Conservation (phyloP, 2,888 invertebrate species). For the Microdon myrmicae region DNA sequence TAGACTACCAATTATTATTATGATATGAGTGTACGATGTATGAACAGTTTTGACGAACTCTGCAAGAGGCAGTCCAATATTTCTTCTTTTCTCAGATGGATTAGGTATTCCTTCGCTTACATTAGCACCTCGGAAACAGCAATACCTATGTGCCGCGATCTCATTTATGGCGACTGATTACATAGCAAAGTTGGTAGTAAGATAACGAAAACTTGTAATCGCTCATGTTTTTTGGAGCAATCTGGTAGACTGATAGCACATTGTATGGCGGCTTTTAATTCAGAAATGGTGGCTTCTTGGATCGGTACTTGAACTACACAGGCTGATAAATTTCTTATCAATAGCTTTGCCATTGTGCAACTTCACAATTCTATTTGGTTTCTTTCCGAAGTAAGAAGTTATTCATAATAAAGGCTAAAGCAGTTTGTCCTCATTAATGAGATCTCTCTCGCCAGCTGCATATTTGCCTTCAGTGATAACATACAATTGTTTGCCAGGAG, state of each 20-base stretch:
- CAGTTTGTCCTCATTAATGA: conserved; percentile 75
- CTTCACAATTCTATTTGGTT: conserved; percentile 74
- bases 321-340: conserved; percentile 82
- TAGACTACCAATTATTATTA: no score
- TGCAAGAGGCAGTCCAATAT: no score
- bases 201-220: conserved; percentile 78
- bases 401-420: conserved; percentile 80
- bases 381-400: conserved; percentile 75
- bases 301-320: conserved; percentile 82
- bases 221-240: conserved; percentile 78
- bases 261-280: conserved; percentile 76
- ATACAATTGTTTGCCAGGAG: conserved; percentile 81
- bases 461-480: conserved; percentile 77
- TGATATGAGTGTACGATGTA: no score
- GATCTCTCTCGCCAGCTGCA: conserved; percentile 70
- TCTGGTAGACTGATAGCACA: conserved; percentile 77
- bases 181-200: conserved; percentile 85
- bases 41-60: no score
- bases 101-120: no score
- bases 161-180: conserved; percentile 81
- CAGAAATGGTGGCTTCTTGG: conserved; percentile 78
- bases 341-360: conserved; percentile 76
- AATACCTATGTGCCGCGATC: no score
- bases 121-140: no score
- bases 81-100: no score